Evolutionary conservation across 2,797 vertebrate species (phyloP).

Genomic region (Channallabes apus): DNA sequence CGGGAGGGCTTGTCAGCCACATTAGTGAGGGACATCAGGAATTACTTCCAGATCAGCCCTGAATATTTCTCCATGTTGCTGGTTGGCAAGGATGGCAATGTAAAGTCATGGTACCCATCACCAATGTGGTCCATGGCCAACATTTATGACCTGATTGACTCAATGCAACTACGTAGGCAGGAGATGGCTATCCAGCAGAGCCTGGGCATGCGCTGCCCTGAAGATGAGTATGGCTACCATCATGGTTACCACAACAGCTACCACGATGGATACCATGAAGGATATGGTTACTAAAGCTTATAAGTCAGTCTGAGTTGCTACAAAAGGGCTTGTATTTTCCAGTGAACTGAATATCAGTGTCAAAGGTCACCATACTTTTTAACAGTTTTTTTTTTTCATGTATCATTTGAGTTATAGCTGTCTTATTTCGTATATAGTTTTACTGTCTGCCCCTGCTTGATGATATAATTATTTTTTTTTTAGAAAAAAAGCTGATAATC

Average conservation of each 20-base stretch:
- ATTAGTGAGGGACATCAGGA: conserved; percentile 93
- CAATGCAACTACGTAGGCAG: conserved; percentile 97
- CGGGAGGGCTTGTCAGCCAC: conserved; percentile 86
- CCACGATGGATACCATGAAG: conserved; percentile 90
- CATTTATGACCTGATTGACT: conserved; percentile 96
- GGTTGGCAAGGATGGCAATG: conserved; percentile 96
- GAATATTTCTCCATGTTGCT: conserved; percentile 99
- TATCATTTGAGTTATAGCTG: conserved; percentile 51
- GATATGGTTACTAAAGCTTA: conserved; percentile 85
- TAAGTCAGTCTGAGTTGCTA: conserved; percentile 30
- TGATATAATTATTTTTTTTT: conserved; percentile 53
- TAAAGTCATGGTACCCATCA: conserved; percentile 98
- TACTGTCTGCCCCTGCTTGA: conserved; percentile 49
- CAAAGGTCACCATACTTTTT: conserved; percentile 40
- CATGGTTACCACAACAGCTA: conserved; percentile 95
- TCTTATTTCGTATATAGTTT: conserved; percentile 38
- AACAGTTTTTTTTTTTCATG: conserved; percentile 27
- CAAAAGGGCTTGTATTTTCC: conserved; percentile 15
- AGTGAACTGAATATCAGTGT: conserved; percentile 36
- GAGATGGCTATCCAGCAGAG: conserved; percentile 99
- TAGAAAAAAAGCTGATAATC: conserved; percentile 66
- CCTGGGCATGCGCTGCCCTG: conserved; percentile 94
- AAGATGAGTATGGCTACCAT: conserved; percentile 95
- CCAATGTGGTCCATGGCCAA: conserved; percentile 99
- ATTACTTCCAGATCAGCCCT: conserved; percentile 97